Base-by-base conservation (phyloP, 2,797 vertebrate genomes). In the Halcyon leucocephala region DNA sequence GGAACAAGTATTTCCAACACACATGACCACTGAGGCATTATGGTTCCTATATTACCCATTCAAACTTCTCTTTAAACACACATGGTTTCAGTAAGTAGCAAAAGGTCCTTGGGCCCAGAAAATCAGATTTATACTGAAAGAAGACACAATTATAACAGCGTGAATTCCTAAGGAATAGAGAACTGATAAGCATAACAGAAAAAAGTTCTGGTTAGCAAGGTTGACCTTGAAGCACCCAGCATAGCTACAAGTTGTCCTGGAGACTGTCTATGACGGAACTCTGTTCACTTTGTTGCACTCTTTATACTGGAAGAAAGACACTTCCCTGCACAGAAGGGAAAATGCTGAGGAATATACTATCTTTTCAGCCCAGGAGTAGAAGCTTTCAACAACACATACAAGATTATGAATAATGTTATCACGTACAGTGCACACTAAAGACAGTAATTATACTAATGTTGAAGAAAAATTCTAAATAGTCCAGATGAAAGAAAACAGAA, bases 401-500 rank as follows among this genome's bases (percentile, higher is more conserved):
- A 35, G 33, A 13, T 16, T 61, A 78, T 46, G n/a, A 83, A 80
- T 74, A 81, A 86, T 31, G 37, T 22, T 37, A 62, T 41, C 33
- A 37, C 70, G 20, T 57, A 73, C 10, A 58, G 26, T 7, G 25
- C 61, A 74, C 15, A 22, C 8, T 46, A 46, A 86, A 52, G 31
- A 67, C 44, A 70, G 73, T 33, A 84, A 79, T 82, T 81, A 83
- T 4, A 37, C 12, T 6, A 46, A 13, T 1, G 0, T 28, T 72
- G 54, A 89, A 84, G 31, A 76, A 28, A 92, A 90, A 70, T 7
- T 70, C 31, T 76, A 90, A 90, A 82, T 41, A 93, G 70, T 90
- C 48, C 70, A 84, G 58, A 73, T 39, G 55, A 96, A 89, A 55
- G 35, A 82, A 84, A 89, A 78, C 29, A 92, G 70, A 66, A 76